Conservation (phyloP, 2,113 vertebrate species). For the Oryzias celebensis region DNA sequence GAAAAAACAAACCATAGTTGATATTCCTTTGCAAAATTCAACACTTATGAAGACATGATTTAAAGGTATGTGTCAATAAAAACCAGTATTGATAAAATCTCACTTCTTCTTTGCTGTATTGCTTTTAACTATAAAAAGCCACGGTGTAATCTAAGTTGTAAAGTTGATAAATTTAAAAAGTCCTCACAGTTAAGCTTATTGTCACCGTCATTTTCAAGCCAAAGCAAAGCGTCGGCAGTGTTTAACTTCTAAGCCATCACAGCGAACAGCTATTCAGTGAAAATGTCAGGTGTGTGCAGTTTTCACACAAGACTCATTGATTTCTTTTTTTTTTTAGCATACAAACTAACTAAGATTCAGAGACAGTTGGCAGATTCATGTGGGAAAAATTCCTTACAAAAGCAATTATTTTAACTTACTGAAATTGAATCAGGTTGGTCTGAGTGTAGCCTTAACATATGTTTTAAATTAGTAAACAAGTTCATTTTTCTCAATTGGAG, state of each 20-base stretch:
- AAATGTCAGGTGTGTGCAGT: not conserved
- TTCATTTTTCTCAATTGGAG: constrained; percentile 6
- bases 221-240: not conserved
- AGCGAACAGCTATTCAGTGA: not conserved
- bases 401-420: too few species aligned
- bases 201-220: not conserved
- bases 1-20: not conserved
- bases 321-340: not conserved
- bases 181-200: constrained; percentile 1
- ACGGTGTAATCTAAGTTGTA: not conserved
- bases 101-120: constrained; percentile 10
- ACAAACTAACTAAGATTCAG: too few species aligned
- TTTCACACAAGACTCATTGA: not conserved
- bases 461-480: constrained; percentile 25
- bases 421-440: not conserved
- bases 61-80: constrained; percentile 7
- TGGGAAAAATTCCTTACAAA: too few species aligned
- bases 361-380: too few species aligned
- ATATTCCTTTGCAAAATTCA: not conserved
- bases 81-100: constrained; percentile 20
- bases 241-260: not conserved
- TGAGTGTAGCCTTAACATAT: constrained; percentile 16
- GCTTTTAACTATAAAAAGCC: constrained; percentile 6
- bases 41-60: not conserved
- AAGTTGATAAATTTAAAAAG: not conserved